phyloP scores from a whole-genome alignment of 2,113 vertebrate species.

The Burhinus oedicnemus region DNA sequence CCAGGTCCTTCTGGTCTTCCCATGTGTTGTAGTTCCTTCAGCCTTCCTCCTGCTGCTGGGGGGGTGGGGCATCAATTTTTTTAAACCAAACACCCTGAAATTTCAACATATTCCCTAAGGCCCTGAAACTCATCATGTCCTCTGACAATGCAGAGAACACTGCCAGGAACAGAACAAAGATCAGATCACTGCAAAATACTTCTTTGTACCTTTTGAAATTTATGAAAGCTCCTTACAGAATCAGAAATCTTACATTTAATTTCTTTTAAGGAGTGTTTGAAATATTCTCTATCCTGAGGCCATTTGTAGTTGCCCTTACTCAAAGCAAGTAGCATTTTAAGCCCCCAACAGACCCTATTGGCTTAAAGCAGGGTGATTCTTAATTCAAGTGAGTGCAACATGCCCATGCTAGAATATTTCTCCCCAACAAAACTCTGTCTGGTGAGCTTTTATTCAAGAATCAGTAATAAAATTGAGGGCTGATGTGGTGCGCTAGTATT shows the following conservation, averaged over 20 bases:
- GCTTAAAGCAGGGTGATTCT: neutral
- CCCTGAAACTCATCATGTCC: accelerated
- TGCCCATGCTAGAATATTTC: neutral
- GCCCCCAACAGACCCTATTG: accelerated
- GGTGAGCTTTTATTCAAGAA: neutral
- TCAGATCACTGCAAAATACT: neutral
- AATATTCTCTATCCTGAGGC: neutral
- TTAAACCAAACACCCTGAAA: neutral
- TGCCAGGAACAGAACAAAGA: neutral
- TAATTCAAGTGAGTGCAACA: neutral
- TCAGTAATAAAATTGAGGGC: neutral
- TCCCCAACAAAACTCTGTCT: neutral
- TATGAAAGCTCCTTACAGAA: neutral
- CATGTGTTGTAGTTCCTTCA: neutral
- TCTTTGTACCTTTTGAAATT: neutral
- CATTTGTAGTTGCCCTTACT: neutral
- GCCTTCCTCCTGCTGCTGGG: neutral
- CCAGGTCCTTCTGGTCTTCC: neutral
- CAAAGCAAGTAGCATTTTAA: neutral
- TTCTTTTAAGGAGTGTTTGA: neutral
- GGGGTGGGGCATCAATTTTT: neutral
- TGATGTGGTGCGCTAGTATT: neutral
- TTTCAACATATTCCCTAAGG: neutral
- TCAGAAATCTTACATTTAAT: neutral
- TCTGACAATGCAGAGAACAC: neutral